Evolutionary conservation across 2,888 invertebrate species (phyloP), one percentile per base, ranked within the genome.

Genomic region (Catocala sponsa): DNA sequence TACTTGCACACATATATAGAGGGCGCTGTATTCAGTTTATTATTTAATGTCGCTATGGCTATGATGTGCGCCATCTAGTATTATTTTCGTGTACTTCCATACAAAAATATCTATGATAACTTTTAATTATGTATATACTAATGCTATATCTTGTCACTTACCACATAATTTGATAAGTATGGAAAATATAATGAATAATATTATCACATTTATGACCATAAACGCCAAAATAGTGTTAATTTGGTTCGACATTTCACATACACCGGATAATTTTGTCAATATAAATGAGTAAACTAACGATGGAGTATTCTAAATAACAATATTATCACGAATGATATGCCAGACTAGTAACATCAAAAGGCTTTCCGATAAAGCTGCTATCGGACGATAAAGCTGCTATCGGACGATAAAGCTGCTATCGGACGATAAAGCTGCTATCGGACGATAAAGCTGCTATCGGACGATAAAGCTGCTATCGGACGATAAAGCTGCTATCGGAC

Each of bases 391-490:
- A 57, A 33, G 9, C 35, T 43, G 33, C 9, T 43, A 15, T 15
- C 43, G 41, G 46, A 50, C 44, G 57, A 57, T 57, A 57, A 57
- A 44, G 9, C 35, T 43, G 33, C 9, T 43, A 15, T 15, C 43
- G 41, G 46, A 50, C 44, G 57, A 57, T 57, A 57, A 57, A 44
- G 9, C 35, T 43, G 33, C 9, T 43, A 15, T 15, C 43, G 41
- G 46, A 50, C 12, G 57, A 57, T 57, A 50, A 57, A 33, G n/a
- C n/a, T n/a, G n/a, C n/a, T n/a, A n/a, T n/a, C n/a, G n/a, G n/a
- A n/a, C 44, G 57, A 57, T 57, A 57, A 57, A 44, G 9, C 35
- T 43, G 33, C 9, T 43, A 15, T 15, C 43, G 41, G 46, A 50
- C 12, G 57, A 57, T 57, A 50, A 57, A 33, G n/a, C n/a, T n/a